A percentile compares a stretch with the other conserved stretches of the same genome.
These are phyloP conservation scores for Myopa testacea DNA, from an alignment of 2,888 invertebrate genomes.

Conservation along the genomic window DNA sequence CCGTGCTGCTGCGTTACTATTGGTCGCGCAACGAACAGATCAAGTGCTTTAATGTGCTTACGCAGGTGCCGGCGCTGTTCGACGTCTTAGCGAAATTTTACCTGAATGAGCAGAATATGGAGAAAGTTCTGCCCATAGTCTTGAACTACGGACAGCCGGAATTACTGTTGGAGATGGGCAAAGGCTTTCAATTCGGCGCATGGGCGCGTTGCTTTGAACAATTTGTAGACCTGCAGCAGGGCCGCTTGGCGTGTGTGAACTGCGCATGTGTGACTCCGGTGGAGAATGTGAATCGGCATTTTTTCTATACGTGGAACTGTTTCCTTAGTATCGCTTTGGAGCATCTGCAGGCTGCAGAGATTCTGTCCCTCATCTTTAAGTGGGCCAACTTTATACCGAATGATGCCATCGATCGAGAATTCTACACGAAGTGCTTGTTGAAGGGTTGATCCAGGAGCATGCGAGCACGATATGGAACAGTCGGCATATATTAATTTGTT, in stretches of 20 bases:
- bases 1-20: slow-evolving; percentile 64
- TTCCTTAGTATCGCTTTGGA: slow-evolving; percentile 64
- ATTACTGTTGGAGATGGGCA: slow-evolving; percentile 62
- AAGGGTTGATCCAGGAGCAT: slow-evolving; percentile 55
- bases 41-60: slow-evolving; percentile 65
- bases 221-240: slow-evolving; percentile 65
- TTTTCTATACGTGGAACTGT: slow-evolving; percentile 68
- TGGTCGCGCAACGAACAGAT: slow-evolving; percentile 68
- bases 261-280: slow-evolving; percentile 62
- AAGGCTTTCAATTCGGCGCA: slow-evolving; percentile 55
- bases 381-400: slow-evolving; percentile 67
- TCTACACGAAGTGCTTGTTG: slow-evolving; percentile 65
- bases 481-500: no score
- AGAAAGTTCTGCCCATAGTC: slow-evolving; percentile 65
- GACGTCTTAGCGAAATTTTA: slow-evolving; percentile 67
- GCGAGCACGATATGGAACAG: background rate
- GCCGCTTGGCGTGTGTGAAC: slow-evolving; percentile 64
- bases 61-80: slow-evolving; percentile 64
- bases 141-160: slow-evolving; percentile 65
- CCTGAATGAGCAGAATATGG: slow-evolving; percentile 63
- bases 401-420: slow-evolving; percentile 66
- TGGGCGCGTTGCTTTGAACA: slow-evolving; percentile 67
- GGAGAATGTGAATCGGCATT: slow-evolving; percentile 62
- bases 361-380: slow-evolving; percentile 63
- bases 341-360: slow-evolving; percentile 61